Evolutionary conservation across 2,113 vertebrate genomes (phyloP).

Genomic region (Pluvianellus socialis): DNA sequence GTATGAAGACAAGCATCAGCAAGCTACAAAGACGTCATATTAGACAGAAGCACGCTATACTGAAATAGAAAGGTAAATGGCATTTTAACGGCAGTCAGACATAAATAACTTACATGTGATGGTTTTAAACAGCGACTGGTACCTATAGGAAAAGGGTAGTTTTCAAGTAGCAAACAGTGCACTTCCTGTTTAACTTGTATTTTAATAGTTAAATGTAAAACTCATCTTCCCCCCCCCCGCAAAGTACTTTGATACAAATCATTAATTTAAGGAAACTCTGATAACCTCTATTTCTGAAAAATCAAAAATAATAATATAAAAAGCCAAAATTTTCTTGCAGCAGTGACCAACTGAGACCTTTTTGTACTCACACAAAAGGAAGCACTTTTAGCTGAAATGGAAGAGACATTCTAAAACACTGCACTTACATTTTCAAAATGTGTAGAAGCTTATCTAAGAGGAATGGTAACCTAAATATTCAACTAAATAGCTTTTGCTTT

Average conservation of each 20-base stretch:
- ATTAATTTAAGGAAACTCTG: neutral
- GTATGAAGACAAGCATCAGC: neutral
- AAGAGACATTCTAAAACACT: neutral
- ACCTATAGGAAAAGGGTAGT: neutral
- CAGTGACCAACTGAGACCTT: neutral
- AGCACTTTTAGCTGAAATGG: neutral
- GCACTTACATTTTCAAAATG: neutral
- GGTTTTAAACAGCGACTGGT: neutral
- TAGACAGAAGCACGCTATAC: neutral
- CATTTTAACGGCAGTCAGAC: neutral
- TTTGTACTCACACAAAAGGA: neutral
- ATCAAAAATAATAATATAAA: neutral
- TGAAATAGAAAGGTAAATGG: neutral
- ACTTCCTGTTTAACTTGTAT: neutral
- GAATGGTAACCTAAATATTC: neutral
- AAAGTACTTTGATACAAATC: neutral
- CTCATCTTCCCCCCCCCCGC: too few species aligned
- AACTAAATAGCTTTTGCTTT: neutral
- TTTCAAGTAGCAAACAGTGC: neutral
- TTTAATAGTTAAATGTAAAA: neutral
- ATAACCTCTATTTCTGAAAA: neutral
- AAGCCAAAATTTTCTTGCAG: neutral
- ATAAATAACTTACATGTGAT: neutral
- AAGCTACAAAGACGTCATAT: neutral
- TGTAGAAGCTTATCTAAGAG: neutral